phyloP scores from a whole-genome alignment of 2,797 vertebrate species.

The Tenualosa thibaudeaui region DNA sequence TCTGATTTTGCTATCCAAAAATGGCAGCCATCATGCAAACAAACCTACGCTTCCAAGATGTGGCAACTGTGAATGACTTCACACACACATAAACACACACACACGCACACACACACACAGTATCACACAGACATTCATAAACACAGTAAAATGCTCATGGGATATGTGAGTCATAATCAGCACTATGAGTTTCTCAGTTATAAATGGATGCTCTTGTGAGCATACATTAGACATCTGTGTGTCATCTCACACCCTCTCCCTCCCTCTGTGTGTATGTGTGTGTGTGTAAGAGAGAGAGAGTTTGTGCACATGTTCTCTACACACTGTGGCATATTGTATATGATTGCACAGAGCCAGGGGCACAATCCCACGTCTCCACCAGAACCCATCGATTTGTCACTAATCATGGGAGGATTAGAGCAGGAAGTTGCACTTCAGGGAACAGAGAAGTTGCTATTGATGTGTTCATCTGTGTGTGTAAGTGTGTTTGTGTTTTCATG shows the following conservation, averaged over 20 bases:
- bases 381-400: slow-evolving; percentile 14
- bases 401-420: slow-evolving; percentile 11
- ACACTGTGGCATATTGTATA: neutral
- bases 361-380: neutral
- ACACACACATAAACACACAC: neutral
- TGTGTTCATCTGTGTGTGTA: neutral
- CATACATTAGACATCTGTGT: neutral
- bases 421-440: neutral
- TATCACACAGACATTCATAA: neutral
- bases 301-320: slow-evolving; percentile 50
- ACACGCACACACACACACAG: slow-evolving; percentile 33
- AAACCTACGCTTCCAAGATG: neutral
- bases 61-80: neutral
- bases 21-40: neutral
- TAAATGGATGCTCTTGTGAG: neutral
- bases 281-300: neutral
- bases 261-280: neutral
- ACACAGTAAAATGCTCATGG: neutral
- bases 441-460: neutral
- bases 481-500: neutral
- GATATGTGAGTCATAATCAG: neutral
- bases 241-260: no score
- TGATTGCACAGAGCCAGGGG: slow-evolving; percentile 8
- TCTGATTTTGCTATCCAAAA: neutral
- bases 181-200: slow-evolving; percentile 7